These are phyloP conservation scores for Dynastes tityus DNA, from an alignment of 2,888 invertebrate species.

Conservation along the genomic window DNA sequence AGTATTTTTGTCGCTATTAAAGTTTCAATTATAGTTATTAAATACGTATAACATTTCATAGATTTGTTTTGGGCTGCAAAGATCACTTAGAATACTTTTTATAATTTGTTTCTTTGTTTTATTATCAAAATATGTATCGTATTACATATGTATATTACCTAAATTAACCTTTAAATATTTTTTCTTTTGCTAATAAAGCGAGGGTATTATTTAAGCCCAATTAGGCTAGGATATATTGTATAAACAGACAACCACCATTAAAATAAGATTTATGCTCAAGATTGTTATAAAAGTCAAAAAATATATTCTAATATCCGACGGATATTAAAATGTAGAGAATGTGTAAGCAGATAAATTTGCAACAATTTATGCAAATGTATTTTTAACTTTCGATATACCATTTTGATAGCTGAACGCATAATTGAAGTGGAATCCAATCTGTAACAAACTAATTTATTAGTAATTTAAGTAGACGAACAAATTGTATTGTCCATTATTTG, in stretches of 20 bases:
- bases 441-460: constrained; percentile 11
- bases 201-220: constrained; percentile 2
- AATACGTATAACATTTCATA: background rate
- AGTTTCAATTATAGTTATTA: background rate
- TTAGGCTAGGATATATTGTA: constrained; percentile 8
- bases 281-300: constrained; percentile 27
- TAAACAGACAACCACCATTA: constrained; percentile 9
- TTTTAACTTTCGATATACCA: constrained; percentile 5
- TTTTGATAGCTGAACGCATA: constrained; percentile 11
- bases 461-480: background rate
- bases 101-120: background rate
- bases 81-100: background rate
- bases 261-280: constrained; percentile 8
- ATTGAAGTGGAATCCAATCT: background rate
- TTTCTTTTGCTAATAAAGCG: background rate
- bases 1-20: background rate
- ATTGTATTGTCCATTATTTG: too few species aligned
- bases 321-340: constrained; percentile 18
- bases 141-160: too few species aligned
- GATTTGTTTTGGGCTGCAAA: background rate
- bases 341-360: constrained; percentile 23
- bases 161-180: background rate
- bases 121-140: too few species aligned
- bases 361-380: constrained; percentile 17
- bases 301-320: constrained; percentile 17